Evolutionary conservation across 2,113 vertebrate species (phyloP).

Genomic region (Alaudala cheleensis): DNA sequence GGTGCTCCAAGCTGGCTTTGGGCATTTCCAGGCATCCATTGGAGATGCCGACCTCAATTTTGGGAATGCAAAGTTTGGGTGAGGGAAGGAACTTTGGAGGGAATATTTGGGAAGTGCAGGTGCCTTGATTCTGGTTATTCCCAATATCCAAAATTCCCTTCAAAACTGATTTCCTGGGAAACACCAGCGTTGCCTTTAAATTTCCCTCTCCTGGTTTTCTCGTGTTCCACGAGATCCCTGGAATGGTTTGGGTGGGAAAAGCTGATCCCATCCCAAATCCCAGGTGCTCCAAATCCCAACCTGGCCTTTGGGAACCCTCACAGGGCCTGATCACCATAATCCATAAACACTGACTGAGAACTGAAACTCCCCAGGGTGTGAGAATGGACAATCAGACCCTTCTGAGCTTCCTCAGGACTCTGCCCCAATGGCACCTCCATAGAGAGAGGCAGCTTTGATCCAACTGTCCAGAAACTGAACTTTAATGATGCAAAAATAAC

Average conservation of each 20-base stretch:
- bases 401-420: no score
- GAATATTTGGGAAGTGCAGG: not conserved
- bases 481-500: no score
- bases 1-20: no score
- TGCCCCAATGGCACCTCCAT: no score
- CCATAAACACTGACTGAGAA: no score
- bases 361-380: no score
- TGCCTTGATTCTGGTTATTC: fast-evolving
- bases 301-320: no score
- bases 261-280: not conserved
- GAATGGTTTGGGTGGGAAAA: not conserved
- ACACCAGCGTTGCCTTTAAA: fast-evolving
- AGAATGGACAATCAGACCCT: no score
- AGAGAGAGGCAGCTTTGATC: no score
- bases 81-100: not conserved
- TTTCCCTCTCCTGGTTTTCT: not conserved
- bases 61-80: not conserved
- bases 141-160: not conserved
- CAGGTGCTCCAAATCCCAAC: not conserved
- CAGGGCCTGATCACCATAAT: no score
- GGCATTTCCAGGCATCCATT: no score
- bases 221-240: fast-evolving
- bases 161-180: not conserved
- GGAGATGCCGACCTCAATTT: not conserved
- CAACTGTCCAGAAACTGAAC: no score